Percentiles rank a stretch among this genome's conserved stretches.
These are phyloP conservation scores for Mirza zaza DNA, from an alignment of 2,113 vertebrate genomes.

Conservation along the genomic window DNA sequence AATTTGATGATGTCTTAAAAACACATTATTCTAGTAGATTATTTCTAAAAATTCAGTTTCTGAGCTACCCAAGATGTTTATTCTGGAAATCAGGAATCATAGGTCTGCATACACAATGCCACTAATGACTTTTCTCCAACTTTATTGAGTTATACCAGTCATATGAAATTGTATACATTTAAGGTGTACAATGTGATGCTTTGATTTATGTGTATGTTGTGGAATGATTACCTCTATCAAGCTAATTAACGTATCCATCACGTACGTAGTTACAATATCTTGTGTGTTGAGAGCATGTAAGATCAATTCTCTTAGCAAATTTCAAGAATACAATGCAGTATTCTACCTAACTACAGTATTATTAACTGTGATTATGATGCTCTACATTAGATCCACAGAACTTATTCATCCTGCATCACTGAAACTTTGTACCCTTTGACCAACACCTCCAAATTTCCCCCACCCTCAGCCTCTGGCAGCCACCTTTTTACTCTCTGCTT, in stretches of 20 bases:
- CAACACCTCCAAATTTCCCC: background rate
- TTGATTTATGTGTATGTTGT: background rate
- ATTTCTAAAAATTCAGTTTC: background rate
- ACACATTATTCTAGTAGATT: background rate
- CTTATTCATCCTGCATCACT: background rate
- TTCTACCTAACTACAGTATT: background rate
- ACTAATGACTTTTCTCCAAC: background rate
- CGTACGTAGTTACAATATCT: background rate
- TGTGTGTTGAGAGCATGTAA: background rate
- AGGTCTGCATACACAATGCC: background rate
- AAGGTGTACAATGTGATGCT: background rate
- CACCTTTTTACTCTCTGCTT: background rate
- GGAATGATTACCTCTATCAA: background rate
- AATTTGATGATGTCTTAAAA: background rate
- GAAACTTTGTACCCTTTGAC: background rate
- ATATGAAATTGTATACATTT: background rate
- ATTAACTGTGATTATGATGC: background rate
- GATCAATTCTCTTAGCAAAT: background rate
- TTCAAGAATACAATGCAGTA: background rate
- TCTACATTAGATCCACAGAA: background rate
- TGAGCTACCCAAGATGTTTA: background rate
- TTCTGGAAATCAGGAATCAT: background rate
- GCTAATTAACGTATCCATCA: background rate
- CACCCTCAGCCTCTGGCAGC: background rate
- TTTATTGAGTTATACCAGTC: background rate